These are phyloP conservation scores for Rhagonycha fulva DNA, from an alignment of 2,888 invertebrate species.

Conservation along the genomic window DNA sequence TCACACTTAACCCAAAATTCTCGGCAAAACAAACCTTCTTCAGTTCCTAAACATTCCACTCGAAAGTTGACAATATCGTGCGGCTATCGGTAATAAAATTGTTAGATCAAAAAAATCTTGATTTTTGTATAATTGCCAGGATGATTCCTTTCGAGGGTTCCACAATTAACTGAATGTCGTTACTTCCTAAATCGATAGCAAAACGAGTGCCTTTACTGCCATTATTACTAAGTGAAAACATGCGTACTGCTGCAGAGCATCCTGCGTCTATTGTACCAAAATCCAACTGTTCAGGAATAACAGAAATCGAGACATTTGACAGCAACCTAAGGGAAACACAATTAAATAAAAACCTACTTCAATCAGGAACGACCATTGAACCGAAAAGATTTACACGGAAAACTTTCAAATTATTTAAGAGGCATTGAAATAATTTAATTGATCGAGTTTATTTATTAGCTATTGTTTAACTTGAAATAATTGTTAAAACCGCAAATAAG, in stretches of 20 bases:
- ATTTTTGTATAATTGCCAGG: constrained; percentile 33
- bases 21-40: constrained; percentile 6
- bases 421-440: background rate
- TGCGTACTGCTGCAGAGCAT: constrained; percentile 48
- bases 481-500: background rate
- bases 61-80: constrained; percentile 6
- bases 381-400: constrained; percentile 8
- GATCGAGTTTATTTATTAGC: background rate
- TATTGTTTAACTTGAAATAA: background rate
- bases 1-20: constrained; percentile 56
- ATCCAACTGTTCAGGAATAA: constrained; percentile 48
- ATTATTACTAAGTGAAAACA: constrained; percentile 49
- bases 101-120: background rate
- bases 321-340: constrained; percentile 35
- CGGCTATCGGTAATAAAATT: constrained; percentile 7
- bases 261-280: constrained; percentile 56
- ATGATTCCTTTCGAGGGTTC: constrained; percentile 52
- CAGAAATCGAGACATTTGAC: constrained; percentile 41
- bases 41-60: constrained; percentile 18
- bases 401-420: background rate
- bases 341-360: constrained; percentile 7
- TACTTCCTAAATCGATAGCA: constrained; percentile 53
- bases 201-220: constrained; percentile 53
- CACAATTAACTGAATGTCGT: constrained; percentile 51
- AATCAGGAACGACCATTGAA: constrained; percentile 5